These are phyloP conservation scores for Calephelis nemesis DNA, from an alignment of 1,140 invertebrate species.

Conservation along the genomic window DNA sequence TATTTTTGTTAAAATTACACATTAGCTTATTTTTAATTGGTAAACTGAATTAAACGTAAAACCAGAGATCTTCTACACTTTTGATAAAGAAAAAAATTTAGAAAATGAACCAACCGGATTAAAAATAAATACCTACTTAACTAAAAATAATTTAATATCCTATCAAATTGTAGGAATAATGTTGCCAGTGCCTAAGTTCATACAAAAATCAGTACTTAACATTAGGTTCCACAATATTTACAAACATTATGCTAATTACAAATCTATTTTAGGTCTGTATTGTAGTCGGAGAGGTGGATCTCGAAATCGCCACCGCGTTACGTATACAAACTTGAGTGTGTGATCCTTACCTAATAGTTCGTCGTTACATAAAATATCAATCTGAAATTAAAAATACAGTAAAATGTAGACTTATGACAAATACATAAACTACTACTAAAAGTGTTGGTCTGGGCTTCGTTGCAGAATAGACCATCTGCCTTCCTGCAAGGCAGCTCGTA, in stretches of 20 bases:
- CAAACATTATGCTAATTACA: constrained; percentile 53
- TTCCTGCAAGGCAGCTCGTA: too few species aligned
- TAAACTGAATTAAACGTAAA: too few species aligned
- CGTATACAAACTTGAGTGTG: constrained; percentile 98
- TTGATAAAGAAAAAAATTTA: too few species aligned
- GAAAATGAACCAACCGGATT: background rate
- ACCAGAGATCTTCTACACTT: too few species aligned
- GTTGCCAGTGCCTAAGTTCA: background rate
- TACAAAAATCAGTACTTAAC: constrained; percentile 6
- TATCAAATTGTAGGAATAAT: background rate
- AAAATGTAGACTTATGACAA: too few species aligned
- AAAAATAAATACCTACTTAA: background rate
- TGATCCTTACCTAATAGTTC: constrained; percentile 99
- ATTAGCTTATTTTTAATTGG: too few species aligned
- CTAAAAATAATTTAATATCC: background rate
- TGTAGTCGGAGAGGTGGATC: constrained; percentile 92
- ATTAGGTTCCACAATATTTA: background rate
- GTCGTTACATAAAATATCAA: constrained; percentile 99
- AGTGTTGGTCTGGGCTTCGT: too few species aligned
- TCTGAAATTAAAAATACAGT: constrained; percentile 80
- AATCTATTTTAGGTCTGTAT: constrained; percentile 88
- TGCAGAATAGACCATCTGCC: too few species aligned
- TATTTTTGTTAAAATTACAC: too few species aligned
- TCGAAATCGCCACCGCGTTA: constrained; percentile 97
- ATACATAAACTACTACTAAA: background rate